Percentiles rank a stretch among this genome's conserved stretches.
phyloP scores from a whole-genome alignment of 2,888 invertebrate species.

The Xestia ashworthii region DNA sequence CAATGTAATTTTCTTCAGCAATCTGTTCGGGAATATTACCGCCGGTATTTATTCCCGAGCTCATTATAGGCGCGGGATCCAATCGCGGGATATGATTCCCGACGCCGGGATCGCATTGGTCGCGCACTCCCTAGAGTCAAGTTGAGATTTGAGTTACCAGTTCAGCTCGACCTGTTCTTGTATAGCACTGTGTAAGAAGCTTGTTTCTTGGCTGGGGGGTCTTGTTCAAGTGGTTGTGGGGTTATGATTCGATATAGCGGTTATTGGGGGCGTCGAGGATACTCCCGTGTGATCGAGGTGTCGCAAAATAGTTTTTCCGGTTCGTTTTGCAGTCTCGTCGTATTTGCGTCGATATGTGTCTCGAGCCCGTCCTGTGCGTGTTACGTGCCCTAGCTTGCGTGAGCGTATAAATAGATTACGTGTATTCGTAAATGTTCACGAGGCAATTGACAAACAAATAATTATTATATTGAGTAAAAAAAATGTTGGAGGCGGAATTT shows the following conservation, averaged over 20 bases:
- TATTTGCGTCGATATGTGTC: constrained; percentile 62
- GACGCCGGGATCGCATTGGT: constrained; percentile 79
- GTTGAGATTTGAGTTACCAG: constrained; percentile 76
- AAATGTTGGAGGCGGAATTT: neutral
- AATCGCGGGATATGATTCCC: constrained; percentile 76
- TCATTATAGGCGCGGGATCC: constrained; percentile 82
- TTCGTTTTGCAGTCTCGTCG: constrained; percentile 75
- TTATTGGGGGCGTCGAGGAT: constrained; percentile 81
- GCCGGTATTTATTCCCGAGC: constrained; percentile 83
- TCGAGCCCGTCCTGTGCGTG: constrained; percentile 12
- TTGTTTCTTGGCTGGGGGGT: constrained; percentile 51
- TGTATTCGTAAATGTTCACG: constrained; percentile 31
- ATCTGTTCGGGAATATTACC: constrained; percentile 80
- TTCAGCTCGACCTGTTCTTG: constrained; percentile 57
- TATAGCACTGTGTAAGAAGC: constrained; percentile 34
- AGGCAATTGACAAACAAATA: constrained; percentile 26
- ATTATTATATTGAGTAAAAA: constrained; percentile 26
- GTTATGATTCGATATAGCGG: constrained; percentile 83
- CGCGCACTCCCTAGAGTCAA: constrained; percentile 79
- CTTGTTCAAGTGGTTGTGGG: constrained; percentile 55
- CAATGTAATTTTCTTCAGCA: constrained; percentile 79
- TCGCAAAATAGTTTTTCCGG: constrained; percentile 83
- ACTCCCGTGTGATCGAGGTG: constrained; percentile 79
- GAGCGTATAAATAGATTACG: constrained; percentile 21
- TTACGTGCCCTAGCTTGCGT: neutral